phyloP scores from a whole-genome alignment of 2,797 vertebrate species.

The Trichosurus vulpecula region DNA sequence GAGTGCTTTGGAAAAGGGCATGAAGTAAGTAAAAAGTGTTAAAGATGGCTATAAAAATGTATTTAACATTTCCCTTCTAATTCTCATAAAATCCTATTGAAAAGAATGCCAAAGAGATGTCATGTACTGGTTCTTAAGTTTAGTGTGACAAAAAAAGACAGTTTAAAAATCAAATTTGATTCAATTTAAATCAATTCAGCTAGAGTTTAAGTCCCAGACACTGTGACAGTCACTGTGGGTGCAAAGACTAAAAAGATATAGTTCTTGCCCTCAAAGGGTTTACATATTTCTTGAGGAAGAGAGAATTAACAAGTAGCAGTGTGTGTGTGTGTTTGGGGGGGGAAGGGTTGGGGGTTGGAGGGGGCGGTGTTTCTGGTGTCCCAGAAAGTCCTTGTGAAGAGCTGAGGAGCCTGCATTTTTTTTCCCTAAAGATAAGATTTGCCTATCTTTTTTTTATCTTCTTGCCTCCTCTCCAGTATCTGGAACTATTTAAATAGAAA shows the following conservation, averaged over 20 bases:
- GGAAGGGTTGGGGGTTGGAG: too few relatives aligned
- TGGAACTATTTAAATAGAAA: not conserved
- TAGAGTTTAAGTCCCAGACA: not conserved
- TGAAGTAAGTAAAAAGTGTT: not conserved
- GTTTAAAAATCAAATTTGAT: not conserved
- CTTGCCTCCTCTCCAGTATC: not conserved
- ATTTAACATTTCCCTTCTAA: conserved; percentile 31
- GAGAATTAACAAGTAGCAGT: not conserved
- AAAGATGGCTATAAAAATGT: conserved; percentile 31
- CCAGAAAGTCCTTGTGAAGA: not conserved
- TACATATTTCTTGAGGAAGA: not conserved
- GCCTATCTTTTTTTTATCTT: not conserved
- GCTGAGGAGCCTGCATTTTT: not conserved
- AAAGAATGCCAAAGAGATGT: not conserved
- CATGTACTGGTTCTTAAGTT: not conserved
- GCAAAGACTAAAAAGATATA: not conserved
- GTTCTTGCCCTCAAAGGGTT: not conserved
- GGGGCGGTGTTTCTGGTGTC: too few relatives aligned
- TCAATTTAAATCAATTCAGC: not conserved
- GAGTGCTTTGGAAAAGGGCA: conserved; percentile 30
- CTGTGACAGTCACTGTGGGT: not conserved
- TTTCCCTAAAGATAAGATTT: not conserved
- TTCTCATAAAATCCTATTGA: conserved; percentile 38
- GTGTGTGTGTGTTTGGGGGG: not conserved
- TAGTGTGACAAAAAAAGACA: not conserved